Evolutionary conservation across 2,797 vertebrate species (phyloP).

Genomic region (Threskiornis aethiopicus): DNA sequence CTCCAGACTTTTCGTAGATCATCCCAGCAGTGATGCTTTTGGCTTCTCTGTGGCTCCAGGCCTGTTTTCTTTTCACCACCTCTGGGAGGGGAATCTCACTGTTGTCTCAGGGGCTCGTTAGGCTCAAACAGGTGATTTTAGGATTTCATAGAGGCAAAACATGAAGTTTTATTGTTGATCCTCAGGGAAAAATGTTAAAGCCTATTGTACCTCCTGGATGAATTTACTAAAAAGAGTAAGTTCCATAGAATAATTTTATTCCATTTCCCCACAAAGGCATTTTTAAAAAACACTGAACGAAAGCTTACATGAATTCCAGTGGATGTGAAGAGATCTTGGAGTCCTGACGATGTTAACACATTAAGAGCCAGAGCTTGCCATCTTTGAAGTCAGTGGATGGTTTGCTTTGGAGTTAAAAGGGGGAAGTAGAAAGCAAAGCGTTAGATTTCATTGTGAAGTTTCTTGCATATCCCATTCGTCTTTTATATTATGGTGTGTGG

Average conservation of each 20-base stretch:
- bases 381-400: not conserved
- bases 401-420: not conserved
- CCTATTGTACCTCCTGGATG: not conserved
- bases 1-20: not conserved
- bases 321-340: not conserved
- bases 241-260: not conserved
- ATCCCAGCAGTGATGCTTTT: not conserved
- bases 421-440: not conserved
- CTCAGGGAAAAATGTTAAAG: not conserved
- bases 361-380: not conserved
- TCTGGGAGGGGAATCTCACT: not conserved
- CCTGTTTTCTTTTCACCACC: not conserved
- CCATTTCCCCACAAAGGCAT: not conserved
- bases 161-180: not conserved
- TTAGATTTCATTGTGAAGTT: not conserved
- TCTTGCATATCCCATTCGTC: not conserved
- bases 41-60: not conserved
- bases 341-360: not conserved
- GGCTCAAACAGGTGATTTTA: not conserved
- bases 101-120: not conserved
- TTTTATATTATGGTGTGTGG: not conserved
- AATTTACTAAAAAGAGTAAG: not conserved
- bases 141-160: not conserved
- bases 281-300: not conserved
- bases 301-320: not conserved